A percentile compares a stretch with the other conserved stretches of the same genome.
Evolutionary conservation across 2,888 invertebrate genomes (phyloP).

Genomic region (Pimpla rufipes): DNA sequence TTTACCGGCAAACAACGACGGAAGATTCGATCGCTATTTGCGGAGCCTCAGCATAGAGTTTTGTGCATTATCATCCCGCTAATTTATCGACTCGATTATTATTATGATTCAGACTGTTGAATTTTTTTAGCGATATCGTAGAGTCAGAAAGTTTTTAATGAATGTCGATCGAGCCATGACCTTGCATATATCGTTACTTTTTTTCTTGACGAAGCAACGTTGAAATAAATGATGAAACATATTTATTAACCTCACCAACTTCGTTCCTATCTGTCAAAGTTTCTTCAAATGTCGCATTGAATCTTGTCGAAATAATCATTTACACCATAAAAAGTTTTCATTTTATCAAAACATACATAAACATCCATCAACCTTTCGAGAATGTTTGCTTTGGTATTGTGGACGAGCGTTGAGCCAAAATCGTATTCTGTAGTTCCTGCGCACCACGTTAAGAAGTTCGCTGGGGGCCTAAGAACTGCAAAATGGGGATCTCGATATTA

Average conservation of each 20-base stretch:
- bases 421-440: neutral
- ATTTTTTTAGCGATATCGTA: no score
- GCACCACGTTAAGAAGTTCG: neutral
- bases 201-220: neutral
- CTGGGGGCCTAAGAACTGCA: neutral
- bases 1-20: no score
- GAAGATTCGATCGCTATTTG: no score
- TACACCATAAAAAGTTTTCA: neutral
- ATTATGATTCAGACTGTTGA: no score
- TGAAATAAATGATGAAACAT: neutral
- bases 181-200: neutral
- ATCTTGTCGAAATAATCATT: neutral
- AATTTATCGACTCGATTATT: no score
- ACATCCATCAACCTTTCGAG: neutral
- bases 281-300: neutral
- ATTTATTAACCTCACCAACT: neutral
- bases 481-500: slow-evolving; percentile 5
- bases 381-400: slow-evolving; percentile 6
- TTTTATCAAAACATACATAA: neutral
- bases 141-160: no score
- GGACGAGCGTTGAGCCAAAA: slow-evolving; percentile 1
- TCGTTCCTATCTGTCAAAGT: neutral
- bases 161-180: no score
- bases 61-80: no score
- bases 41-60: no score